Evolutionary conservation across 2,113 vertebrate species (phyloP), one percentile per base, ranked within the genome.

Genomic region (Aegotheles bennettii): DNA sequence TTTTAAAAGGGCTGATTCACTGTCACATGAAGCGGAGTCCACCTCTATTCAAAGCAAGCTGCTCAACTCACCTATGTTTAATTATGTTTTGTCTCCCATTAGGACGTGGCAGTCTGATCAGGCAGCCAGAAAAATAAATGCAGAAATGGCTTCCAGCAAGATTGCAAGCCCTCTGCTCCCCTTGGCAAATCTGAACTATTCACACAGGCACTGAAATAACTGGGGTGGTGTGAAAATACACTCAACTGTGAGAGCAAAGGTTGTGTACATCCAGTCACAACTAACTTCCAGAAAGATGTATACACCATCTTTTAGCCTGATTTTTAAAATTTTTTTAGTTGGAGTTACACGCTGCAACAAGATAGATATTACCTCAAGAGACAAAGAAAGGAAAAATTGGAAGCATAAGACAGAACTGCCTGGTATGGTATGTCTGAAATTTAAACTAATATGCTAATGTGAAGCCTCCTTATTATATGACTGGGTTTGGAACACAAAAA

Each of bases 31-130:
- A 92, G 51, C 65, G 81, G 56, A 90, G 54, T 47, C 89, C 65
- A 85, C 31, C 61, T 88, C 84, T 78, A 87, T 69, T 90, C 82
- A 84, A 91, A 93, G 65, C 69, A 87, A 95, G 73, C 74, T 87
- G 57, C 87, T 92, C 47, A 89, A 84, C 51, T 94, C 85, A 73
- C 57, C 75, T 75, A 78, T 0, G 0, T 85, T 87, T 74, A 87
- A 96, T 89, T 92, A 92, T 1, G 0, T 95, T 96, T 96, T 83
- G 75, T 71, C 68, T 87, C 87, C 68, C 73, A 54, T 93, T 77
- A 95, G 76, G 77, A 97, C 67, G 53, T 38, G 76, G n/a, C 91
- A 75, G 69, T 54, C 88, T 85, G 87, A 94, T 33, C 82, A 96
- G 82, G 94, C 45, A 92, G 51, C 38, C 85, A 93, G 36, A 60